These are phyloP conservation scores for Leptinotarsa peninsularis DNA, from an alignment of 2,888 invertebrate species.

Conservation along the genomic window DNA sequence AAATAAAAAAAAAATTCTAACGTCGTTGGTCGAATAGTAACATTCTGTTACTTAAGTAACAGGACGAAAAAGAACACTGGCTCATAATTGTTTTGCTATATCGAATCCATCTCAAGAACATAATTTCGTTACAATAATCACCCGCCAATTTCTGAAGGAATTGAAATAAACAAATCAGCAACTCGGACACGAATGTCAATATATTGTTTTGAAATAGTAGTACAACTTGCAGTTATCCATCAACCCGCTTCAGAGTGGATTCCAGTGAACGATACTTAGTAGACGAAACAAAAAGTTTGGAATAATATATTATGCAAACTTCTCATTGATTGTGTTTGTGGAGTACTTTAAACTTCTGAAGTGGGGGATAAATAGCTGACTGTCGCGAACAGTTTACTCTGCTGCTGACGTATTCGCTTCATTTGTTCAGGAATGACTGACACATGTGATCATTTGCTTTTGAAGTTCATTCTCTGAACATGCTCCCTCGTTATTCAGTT, in stretches of 20 bases:
- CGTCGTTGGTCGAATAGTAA: too few relatives aligned
- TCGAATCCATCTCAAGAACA: too few relatives aligned
- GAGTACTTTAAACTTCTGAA: constrained; percentile 50
- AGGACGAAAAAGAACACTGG: too few relatives aligned
- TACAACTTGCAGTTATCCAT: background rate
- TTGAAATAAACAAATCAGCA: background rate
- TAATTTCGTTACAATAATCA: background rate
- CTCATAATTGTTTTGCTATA: too few relatives aligned
- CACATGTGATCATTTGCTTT: constrained; percentile 46
- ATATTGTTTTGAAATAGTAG: background rate
- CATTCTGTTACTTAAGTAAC: too few relatives aligned
- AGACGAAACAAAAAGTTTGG: constrained; percentile 32
- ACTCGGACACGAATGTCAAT: background rate
- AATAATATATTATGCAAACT: constrained; percentile 44
- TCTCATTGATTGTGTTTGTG: constrained; percentile 46
- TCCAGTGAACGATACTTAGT: constrained; percentile 12
- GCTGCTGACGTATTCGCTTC: constrained; percentile 50
- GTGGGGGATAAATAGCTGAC: constrained; percentile 54
- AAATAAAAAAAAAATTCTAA: too few relatives aligned
- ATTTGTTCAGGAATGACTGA: constrained; percentile 51
- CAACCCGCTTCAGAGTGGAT: background rate
- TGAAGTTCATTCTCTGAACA: constrained; percentile 27
- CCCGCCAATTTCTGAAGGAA: background rate
- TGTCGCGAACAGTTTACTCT: constrained; percentile 48
- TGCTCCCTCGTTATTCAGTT: background rate